Evolutionary conservation across 1,140 invertebrate species (phyloP).

Genomic region (Epicauta chinensis): DNA sequence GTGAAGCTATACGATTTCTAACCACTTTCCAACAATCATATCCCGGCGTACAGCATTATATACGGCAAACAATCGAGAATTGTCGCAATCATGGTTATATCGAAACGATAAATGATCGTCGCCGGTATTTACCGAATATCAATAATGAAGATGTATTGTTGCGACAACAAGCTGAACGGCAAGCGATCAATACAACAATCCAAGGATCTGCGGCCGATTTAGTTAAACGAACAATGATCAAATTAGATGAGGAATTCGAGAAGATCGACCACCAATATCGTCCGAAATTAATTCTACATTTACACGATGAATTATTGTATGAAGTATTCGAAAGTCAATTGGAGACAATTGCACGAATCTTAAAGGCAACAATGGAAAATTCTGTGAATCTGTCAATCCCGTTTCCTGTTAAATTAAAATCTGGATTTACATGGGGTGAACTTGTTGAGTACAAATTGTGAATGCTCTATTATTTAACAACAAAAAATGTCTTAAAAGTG

Average conservation of each 20-base stretch:
- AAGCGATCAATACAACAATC: constrained; percentile 90
- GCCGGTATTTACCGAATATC: constrained; percentile 74
- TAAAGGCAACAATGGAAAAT: constrained; percentile 77
- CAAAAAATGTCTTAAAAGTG: no score
- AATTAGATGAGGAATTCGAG: constrained; percentile 57
- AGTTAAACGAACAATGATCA: constrained; percentile 83
- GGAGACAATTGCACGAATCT: constrained; percentile 53
- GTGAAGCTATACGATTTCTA: constrained; percentile 74
- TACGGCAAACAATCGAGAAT: constrained; percentile 47
- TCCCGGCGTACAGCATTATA: constrained; percentile 62
- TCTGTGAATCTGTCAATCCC: constrained; percentile 65
- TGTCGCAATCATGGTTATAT: constrained; percentile 73
- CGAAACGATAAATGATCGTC: constrained; percentile 72
- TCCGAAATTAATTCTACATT: constrained; percentile 71
- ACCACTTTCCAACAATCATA: constrained; percentile 79
- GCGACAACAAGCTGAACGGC: constrained; percentile 81
- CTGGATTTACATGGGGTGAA: constrained; percentile 74
- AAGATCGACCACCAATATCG: constrained; percentile 37
- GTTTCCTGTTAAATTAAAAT: constrained; percentile 80
- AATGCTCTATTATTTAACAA: no score
- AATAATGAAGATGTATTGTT: constrained; percentile 50
- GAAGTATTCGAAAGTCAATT: constrained; percentile 69
- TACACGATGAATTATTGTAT: constrained; percentile 96
- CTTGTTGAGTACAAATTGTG: constrained; percentile 38
- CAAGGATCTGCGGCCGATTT: constrained; percentile 96